phyloP scores from a whole-genome alignment of 1,140 invertebrate species.

The Drosophila sturtevanti region DNA sequence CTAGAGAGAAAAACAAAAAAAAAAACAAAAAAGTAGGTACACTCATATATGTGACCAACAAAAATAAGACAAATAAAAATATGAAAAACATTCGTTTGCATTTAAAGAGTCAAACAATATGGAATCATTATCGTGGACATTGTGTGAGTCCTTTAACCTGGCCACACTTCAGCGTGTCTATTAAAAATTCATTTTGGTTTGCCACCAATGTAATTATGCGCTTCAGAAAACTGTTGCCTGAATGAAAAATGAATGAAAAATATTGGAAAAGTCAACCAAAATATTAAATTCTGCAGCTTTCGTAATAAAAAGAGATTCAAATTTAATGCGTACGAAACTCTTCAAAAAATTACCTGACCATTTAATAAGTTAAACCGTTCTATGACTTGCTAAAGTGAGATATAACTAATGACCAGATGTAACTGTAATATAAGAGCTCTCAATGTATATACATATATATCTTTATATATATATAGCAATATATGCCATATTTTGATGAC shows the following conservation, averaged over 20 bases:
- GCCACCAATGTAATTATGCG: conserved; percentile 48
- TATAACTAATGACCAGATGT: too few species aligned
- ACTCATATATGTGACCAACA: too few species aligned
- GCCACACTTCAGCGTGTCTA: conserved; percentile 11
- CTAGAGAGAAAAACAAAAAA: conserved; percentile 45
- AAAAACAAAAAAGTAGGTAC: neutral
- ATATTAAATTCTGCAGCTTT: conserved; percentile 24
- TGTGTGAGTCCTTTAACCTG: conserved; percentile 26
- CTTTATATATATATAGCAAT: too few species aligned
- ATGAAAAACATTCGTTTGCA: conserved; percentile 24
- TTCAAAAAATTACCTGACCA: conserved; percentile 21
- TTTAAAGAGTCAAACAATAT: conserved; percentile 41
- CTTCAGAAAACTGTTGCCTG: conserved; percentile 26
- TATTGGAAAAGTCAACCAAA: neutral
- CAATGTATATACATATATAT: too few species aligned
- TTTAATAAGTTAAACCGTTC: neutral
- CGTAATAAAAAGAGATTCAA: conserved; percentile 9
- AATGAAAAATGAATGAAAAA: conserved; percentile 15
- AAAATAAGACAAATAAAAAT: conserved; percentile 17
- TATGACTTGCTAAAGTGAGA: neutral
- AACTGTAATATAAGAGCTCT: too few species aligned
- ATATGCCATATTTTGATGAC: too few species aligned
- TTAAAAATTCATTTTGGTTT: conserved; percentile 64
- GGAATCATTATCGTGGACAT: conserved; percentile 54
- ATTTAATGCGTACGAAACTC: conserved; percentile 24